Base-by-base conservation (phyloP, 2,113 vertebrate species). In the Pterocles burchelli region DNA sequence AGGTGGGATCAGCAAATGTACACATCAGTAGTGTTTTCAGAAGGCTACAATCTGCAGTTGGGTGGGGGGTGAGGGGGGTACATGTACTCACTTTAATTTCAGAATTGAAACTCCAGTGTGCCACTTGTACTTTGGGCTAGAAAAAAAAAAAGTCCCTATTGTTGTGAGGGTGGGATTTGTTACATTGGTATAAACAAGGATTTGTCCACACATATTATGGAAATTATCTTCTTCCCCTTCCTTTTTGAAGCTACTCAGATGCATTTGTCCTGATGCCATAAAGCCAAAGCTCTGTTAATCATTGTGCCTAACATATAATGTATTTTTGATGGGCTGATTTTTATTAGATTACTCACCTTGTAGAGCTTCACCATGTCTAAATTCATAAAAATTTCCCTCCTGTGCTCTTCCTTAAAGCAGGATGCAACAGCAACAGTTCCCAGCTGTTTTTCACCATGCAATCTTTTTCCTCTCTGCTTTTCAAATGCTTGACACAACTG, bases 401-500 rank as follows among this genome's bases (percentile, higher is more conserved):
- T 31, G 7, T 34, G 10, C 31, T n/a, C 19, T 77, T 88, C 43
- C 10, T 54, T 77, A 54, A 63, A 87, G 52, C 24, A 55, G 52
- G 26, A 82, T 72, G 18, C 49, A 38, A 22, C 28, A 86, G 80
- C 51, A 89, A 28, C 11, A 21, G 41, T 89, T 79, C 41, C 58
- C 74, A 91, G 46, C 49, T 89, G 81, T 3, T 13, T 92, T 95
- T 75, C 61, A 41, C 52, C 77, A 72, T 0, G 0, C 10, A 2
- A 14, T 52, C 72, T 89, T 93, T 96, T 84, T 77, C 33, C 51
- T 83, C 76, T 89, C 67, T 74, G 54, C 63, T 86, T 90, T 95
- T 87, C 38, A 72, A 91, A 76, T 54, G 70, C 73, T 82, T 92
- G 87, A 91, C 93, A 96, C 96, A 95, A 97, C 87, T 65, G 91